Base-by-base conservation (phyloP, 1,140 invertebrate genomes). In the Leptinotarsa undecemlineata region DNA sequence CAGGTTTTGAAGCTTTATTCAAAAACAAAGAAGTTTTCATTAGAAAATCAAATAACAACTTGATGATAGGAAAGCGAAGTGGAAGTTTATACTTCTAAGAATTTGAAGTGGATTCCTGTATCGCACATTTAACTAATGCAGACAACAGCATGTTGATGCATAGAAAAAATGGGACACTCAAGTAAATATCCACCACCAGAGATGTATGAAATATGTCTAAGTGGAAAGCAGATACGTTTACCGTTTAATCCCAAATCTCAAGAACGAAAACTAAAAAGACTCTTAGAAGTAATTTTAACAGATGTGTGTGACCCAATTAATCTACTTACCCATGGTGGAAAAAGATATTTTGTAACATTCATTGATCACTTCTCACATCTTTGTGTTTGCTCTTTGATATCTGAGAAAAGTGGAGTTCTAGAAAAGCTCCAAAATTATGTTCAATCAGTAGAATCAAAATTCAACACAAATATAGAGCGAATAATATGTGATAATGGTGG, bases 331-430 rank as follows among this genome's bases (percentile, higher is more conserved):
- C 23, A 21, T 11, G 71, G 73, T 47, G 71, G 79, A 17, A 74
- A 78, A 26, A 75, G 67, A 51, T 86, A 85, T 74, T 81, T 83
- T 76, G 71, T 85, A 8, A 81, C 81, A 15, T 84, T 85, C 67
- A 76, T 83, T 48, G 85, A 86, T 79, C 82, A 85, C 77, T 85
- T 63, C 71, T 82, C 82, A 13, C 78, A 82, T 75, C 83, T 80
- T 73, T 72, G 66, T 23, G 71, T 77, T 23, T 76, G 83, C 11
- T 84, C 81, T 70, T 71, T 84, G 6, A 82, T 84, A 21, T 75
- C 77, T 74, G 66, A 68, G 23, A n/a, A n/a, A n/a, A 82, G 13
- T 57, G 71, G 71, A 64, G 74, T 68, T 6, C 48, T 26, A 14
- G 2, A 76, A 68, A 20, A 62, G n/a, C n/a, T 77, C 20, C 33